Conservation (phyloP, 1,140 invertebrate species). For the Lerema accius region DNA sequence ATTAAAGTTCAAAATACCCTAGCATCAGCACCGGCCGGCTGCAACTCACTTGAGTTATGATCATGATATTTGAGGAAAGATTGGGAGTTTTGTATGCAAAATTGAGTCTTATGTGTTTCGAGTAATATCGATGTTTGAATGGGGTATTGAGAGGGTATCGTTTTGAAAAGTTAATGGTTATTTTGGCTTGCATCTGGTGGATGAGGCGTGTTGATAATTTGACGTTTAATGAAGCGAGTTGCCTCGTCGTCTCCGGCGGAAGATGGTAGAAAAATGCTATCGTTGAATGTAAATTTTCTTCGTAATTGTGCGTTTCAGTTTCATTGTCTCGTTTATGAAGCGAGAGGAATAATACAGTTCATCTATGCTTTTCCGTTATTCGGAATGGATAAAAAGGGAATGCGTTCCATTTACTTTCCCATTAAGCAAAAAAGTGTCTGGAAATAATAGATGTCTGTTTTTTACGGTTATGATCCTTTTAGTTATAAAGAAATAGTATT, state of each 20-base stretch:
- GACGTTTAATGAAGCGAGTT: constrained; percentile 76
- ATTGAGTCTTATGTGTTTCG: constrained; percentile 48
- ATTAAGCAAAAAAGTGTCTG: constrained; percentile 31
- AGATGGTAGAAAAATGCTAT: constrained; percentile 72
- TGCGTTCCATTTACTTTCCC: constrained; percentile 32
- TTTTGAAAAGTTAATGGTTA: constrained; percentile 56
- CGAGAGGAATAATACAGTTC: constrained; percentile 47
- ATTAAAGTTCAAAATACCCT: constrained; percentile 42
- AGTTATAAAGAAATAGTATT: constrained; percentile 1
- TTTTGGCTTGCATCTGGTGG: constrained; percentile 59
- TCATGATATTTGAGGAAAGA: constrained; percentile 60
- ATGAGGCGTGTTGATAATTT: constrained; percentile 76
- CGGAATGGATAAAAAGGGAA: constrained; percentile 28
- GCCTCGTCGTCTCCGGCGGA: constrained; percentile 60
- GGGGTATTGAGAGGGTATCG: constrained; percentile 30
- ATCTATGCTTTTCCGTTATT: constrained; percentile 39
- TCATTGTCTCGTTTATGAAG: constrained; percentile 73
- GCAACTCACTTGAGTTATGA: constrained; percentile 65
- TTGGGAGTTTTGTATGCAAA: constrained; percentile 47
- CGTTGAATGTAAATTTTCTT: constrained; percentile 73
- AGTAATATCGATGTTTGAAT: constrained; percentile 38
- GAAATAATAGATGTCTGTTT: constrained; percentile 24
- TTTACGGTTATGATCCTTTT: constrained; percentile 29
- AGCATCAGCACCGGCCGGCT: constrained; percentile 31
- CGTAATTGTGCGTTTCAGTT: constrained; percentile 74